A percentile compares a stretch with the other conserved stretches of the same genome.
Evolutionary conservation across 2,797 vertebrate species (phyloP).

Genomic region (Anas acuta): DNA sequence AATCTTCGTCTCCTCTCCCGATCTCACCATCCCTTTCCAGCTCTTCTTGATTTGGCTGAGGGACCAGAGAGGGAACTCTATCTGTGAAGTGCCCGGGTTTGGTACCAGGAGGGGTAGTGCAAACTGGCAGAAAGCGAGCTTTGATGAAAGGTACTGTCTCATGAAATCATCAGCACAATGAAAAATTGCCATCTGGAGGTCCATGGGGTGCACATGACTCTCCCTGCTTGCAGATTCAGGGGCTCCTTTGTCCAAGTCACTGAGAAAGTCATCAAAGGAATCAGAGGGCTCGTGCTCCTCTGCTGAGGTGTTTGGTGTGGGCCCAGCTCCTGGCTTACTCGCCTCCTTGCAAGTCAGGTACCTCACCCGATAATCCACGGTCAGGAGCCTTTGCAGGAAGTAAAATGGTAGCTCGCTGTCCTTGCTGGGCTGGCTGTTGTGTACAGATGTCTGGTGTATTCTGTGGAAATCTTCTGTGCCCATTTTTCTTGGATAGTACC

Average conservation of each 20-base stretch:
- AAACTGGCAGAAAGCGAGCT: slow-evolving; percentile 80
- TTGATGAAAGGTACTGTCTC: slow-evolving; percentile 75
- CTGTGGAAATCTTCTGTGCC: slow-evolving; percentile 44
- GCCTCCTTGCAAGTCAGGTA: slow-evolving; percentile 46
- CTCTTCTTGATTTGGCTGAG: slow-evolving; percentile 64
- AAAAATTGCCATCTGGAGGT: slow-evolving; percentile 81
- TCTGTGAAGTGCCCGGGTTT: slow-evolving; percentile 52
- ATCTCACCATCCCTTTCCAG: slow-evolving; percentile 13
- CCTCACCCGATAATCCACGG: slow-evolving; percentile 74
- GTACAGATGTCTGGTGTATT: slow-evolving; percentile 41
- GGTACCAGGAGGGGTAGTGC: slow-evolving; percentile 82
- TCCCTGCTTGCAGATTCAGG: background rate
- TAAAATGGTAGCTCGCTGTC: slow-evolving; percentile 52
- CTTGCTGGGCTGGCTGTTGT: slow-evolving; percentile 17
- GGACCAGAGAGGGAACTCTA: slow-evolving; percentile 79
- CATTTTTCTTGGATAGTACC: too few relatives aligned
- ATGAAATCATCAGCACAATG: slow-evolving; percentile 79
- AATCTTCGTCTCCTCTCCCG: background rate
- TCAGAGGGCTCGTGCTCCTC: fast-evolving
- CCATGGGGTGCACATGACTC: slow-evolving; percentile 74
- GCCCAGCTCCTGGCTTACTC: fast-evolving
- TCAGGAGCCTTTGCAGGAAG: slow-evolving; percentile 75
- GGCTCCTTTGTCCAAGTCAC: background rate
- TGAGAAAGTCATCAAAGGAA: background rate
- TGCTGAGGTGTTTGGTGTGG: too few relatives aligned